Conservation (phyloP, 2,888 invertebrate genomes). For the Malachius bipustulatus region DNA sequence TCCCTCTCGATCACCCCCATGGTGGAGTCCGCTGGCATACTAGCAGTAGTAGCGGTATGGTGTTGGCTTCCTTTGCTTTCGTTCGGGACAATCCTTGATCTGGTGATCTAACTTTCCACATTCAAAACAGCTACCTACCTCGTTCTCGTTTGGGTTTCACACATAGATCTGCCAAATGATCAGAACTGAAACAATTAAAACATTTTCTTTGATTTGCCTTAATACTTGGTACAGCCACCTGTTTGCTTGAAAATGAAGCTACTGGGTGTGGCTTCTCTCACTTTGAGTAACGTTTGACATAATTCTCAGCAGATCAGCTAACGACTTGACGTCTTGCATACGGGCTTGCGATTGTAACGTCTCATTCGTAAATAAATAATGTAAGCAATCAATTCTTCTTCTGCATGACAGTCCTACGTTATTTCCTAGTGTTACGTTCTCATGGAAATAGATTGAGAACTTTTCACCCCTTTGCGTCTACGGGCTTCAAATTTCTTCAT, state of each 20-base stretch:
- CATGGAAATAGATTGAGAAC: constrained; percentile 6
- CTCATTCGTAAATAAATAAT: constrained; percentile 11
- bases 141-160: constrained; percentile 8
- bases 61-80: too few species aligned
- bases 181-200: constrained; percentile 7
- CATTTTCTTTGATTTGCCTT: constrained; percentile 4
- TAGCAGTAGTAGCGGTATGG: too few species aligned
- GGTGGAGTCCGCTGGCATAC: too few species aligned
- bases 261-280: not conserved
- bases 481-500: too few species aligned
- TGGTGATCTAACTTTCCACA: too few species aligned
- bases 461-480: constrained; percentile 7
- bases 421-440: constrained; percentile 10
- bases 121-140: constrained; percentile 8
- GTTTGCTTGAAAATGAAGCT: not conserved
- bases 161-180: constrained; percentile 5
- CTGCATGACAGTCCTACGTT: constrained; percentile 5
- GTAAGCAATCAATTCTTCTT: constrained; percentile 9
- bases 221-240: not conserved
- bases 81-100: too few species aligned
- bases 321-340: constrained; percentile 11
- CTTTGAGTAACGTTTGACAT: constrained; percentile 5
- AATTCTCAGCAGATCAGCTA: constrained; percentile 8
- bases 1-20: too few species aligned
- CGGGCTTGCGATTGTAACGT: constrained; percentile 8